A percentile compares a stretch with the other conserved stretches of the same genome.
Conservation (phyloP, 2,797 vertebrate genomes). For the Sebastiscus tertius region DNA sequence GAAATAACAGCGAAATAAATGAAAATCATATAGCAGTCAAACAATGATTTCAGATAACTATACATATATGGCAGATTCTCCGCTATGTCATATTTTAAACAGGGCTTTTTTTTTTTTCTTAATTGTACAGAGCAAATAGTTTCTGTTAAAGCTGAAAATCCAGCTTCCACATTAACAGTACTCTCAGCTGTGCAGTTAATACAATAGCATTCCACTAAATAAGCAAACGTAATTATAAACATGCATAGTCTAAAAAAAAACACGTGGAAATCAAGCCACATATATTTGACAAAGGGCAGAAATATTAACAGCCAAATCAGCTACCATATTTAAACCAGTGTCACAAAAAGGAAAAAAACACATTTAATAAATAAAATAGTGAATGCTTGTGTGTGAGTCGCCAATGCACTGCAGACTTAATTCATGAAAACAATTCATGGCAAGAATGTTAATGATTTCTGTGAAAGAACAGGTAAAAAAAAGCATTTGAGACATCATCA, state of each 20-base stretch:
- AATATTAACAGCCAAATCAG: conserved; percentile 54
- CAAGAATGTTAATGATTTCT: neutral
- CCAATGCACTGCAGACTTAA: conserved; percentile 5
- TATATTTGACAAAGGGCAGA: conserved; percentile 40
- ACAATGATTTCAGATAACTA: conserved; percentile 28
- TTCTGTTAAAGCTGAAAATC: conserved; percentile 33
- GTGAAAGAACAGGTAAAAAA: neutral
- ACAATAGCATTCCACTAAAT: conserved; percentile 56
- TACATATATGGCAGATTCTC: conserved; percentile 41
- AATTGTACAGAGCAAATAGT: conserved; percentile 24
- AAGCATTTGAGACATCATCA: neutral
- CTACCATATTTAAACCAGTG: conserved; percentile 52
- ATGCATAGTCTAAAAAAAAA: conserved; percentile 64
- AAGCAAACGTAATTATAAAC: conserved; percentile 56
- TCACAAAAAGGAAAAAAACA: conserved; percentile 6
- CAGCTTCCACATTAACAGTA: conserved; percentile 34
- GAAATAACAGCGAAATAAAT: conserved; percentile 50
- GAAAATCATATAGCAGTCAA: conserved; percentile 31
- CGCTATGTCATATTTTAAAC: neutral
- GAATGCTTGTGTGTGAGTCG: conserved; percentile 33
- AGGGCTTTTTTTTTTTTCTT: neutral
- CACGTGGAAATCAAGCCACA: conserved; percentile 42
- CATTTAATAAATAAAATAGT: conserved; percentile 61
- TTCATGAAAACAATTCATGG: neutral
- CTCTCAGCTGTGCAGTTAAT: conserved; percentile 35